These are phyloP conservation scores for Chymomyza caudatula DNA, from an alignment of 2,888 invertebrate species.

Conservation along the genomic window DNA sequence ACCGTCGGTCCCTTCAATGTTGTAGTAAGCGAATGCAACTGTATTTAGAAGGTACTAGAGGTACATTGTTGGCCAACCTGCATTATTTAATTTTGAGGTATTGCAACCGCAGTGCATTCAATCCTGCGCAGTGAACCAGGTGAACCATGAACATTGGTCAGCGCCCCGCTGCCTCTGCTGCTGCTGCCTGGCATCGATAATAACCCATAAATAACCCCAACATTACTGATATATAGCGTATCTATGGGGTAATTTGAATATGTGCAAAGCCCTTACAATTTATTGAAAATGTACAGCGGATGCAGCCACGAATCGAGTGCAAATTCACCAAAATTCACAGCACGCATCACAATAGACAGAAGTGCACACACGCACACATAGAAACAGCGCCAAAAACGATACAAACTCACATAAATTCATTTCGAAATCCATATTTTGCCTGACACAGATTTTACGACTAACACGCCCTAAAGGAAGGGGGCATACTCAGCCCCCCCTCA, in stretches of 20 bases:
- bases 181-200: constrained; percentile 3
- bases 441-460: constrained; percentile 49
- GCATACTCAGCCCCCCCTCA: neutral
- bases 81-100: neutral
- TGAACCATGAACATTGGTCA: neutral
- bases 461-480: constrained; percentile 22
- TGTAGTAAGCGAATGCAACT: too few species aligned
- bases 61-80: neutral
- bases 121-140: neutral
- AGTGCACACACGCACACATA: neutral
- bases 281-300: constrained; percentile 26
- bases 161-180: neutral
- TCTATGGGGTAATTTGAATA: constrained; percentile 16
- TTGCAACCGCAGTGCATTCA: neutral
- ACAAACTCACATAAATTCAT: constrained; percentile 55
- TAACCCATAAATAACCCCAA: constrained; percentile 4
- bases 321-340: constrained; percentile 39
- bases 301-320: constrained; percentile 21
- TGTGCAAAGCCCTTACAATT: constrained; percentile 34
- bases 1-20: too few species aligned
- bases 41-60: neutral
- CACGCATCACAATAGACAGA: constrained; percentile 15
- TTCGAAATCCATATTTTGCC: constrained; percentile 57
- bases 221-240: neutral
- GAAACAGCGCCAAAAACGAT: constrained; percentile 23